Percentiles rank a stretch among this genome's conserved stretches.
phyloP scores from a whole-genome alignment of 2,113 vertebrate species.

The Atherinomorus stipes region DNA sequence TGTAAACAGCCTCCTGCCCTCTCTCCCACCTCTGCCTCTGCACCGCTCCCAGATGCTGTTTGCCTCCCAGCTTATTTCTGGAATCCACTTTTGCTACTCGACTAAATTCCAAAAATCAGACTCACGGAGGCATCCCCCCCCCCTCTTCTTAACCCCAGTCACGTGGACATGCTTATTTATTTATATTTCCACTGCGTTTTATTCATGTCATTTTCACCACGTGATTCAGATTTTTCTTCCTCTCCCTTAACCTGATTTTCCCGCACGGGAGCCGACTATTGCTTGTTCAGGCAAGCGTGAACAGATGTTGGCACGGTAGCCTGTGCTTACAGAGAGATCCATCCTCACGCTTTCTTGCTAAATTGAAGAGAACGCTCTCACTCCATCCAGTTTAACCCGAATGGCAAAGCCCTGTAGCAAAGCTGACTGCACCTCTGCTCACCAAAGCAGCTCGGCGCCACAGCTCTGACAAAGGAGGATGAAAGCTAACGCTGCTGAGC shows the following conservation, averaged over 20 bases:
- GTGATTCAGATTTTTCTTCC: not conserved
- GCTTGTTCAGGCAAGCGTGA: conserved; percentile 75
- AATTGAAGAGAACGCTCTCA: conserved; percentile 65
- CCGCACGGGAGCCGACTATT: conserved; percentile 55
- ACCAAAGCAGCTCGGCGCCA: conserved; percentile 24
- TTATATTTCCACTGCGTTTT: conserved; percentile 53
- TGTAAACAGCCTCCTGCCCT: conserved; percentile 54
- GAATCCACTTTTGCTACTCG: conserved; percentile 54
- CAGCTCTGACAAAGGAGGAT: conserved; percentile 18
- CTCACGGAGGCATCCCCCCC: conserved; percentile 41
- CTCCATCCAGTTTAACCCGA: conserved; percentile 64
- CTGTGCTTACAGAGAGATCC: conserved; percentile 57
- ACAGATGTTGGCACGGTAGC: conserved; percentile 64
- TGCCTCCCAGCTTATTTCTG: conserved; percentile 40
- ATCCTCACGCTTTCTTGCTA: conserved; percentile 52
- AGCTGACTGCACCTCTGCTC: conserved; percentile 38
- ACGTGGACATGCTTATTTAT: conserved; percentile 67
- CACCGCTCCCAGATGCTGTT: conserved; percentile 22
- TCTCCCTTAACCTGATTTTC: conserved; percentile 49
- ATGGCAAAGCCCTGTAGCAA: conserved; percentile 38
- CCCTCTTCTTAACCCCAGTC: not conserved
- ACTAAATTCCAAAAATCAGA: conserved; percentile 50
- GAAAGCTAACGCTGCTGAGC: conserved; percentile 20
- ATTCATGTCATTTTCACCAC: conserved; percentile 61
- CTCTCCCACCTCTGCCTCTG: conserved; percentile 26